Evolutionary conservation across 2,113 vertebrate genomes (phyloP).

Genomic region (Sebastes schlegelii): DNA sequence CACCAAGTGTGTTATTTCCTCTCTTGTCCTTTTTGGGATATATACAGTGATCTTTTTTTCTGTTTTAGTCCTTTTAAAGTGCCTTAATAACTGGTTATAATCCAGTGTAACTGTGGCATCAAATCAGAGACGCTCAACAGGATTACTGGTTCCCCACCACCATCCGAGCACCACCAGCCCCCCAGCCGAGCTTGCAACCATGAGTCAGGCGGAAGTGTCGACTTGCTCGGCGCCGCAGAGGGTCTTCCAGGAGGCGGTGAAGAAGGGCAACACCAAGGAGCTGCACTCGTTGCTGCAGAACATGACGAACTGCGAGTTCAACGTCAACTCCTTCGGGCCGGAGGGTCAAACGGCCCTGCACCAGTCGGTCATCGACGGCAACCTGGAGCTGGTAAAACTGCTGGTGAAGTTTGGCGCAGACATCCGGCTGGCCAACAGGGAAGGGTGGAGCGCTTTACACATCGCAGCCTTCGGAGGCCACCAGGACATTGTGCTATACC

Average conservation of each 20-base stretch:
- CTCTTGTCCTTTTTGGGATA: conserved; percentile 85
- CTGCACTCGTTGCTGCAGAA: conserved; percentile 96
- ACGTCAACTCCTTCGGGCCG: conserved; percentile 98
- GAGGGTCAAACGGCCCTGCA: conserved; percentile 98
- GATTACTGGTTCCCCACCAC: conserved; percentile 60
- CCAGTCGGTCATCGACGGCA: conserved; percentile 97
- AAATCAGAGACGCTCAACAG: conserved; percentile 66
- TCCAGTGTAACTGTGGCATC: conserved; percentile 69
- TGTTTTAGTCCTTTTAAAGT: conserved; percentile 66
- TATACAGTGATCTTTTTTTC: conserved; percentile 59
- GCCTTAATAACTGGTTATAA: conserved; percentile 70
- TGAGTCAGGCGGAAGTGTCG: conserved; percentile 97
- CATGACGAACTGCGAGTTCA: conserved; percentile 98
- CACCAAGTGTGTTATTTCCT: conserved; percentile 83
- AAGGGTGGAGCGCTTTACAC: conserved; percentile 99
- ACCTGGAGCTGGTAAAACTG: conserved; percentile 98
- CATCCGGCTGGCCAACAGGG: conserved; percentile 95
- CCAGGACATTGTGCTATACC: conserved; percentile 99
- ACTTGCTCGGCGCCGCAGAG: conserved; percentile 92
- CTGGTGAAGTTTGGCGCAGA: conserved; percentile 98
- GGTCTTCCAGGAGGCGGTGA: conserved; percentile 98
- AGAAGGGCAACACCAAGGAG: conserved; percentile 95
- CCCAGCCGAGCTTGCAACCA: conserved; percentile 78
- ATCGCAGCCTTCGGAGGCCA: conserved; percentile 98
- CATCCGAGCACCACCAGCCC: neutral